Conservation (phyloP, 2,113 vertebrate genomes). For the Megaptera novaeangliae region DNA sequence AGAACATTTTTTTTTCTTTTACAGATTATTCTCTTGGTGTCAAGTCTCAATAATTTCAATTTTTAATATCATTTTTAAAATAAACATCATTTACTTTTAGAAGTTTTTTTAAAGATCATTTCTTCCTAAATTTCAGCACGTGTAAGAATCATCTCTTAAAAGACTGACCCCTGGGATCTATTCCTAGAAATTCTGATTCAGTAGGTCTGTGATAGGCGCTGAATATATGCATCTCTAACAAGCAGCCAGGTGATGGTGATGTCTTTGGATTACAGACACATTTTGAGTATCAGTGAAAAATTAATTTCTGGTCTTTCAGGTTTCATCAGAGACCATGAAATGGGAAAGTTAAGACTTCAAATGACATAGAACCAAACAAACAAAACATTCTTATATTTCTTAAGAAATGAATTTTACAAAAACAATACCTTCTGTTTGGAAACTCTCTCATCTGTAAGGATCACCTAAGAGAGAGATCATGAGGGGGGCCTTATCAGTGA, state of each 20-base stretch:
- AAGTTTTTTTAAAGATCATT: not conserved
- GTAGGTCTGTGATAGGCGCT: fast-evolving
- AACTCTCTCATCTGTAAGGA: not conserved
- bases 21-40: not conserved
- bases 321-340: not conserved
- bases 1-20: not conserved
- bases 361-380: not conserved
- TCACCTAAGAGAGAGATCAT: not conserved
- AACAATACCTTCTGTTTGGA: not conserved
- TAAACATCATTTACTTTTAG: not conserved
- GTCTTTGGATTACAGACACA: not conserved
- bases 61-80: not conserved
- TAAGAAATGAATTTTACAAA: not conserved
- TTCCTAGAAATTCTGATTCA: not conserved
- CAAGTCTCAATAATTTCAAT: not conserved
- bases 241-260: fast-evolving
- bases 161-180: not conserved
- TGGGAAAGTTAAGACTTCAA: not conserved
- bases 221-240: not conserved
- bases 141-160: not conserved
- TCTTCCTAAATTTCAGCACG: not conserved
- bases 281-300: not conserved
- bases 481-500: not conserved
- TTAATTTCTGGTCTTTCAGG: not conserved
- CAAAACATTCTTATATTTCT: not conserved